A percentile compares a stretch with the other conserved stretches of the same genome.
Evolutionary conservation across 2,888 invertebrate genomes (phyloP).

Genomic region (Dione juno): DNA sequence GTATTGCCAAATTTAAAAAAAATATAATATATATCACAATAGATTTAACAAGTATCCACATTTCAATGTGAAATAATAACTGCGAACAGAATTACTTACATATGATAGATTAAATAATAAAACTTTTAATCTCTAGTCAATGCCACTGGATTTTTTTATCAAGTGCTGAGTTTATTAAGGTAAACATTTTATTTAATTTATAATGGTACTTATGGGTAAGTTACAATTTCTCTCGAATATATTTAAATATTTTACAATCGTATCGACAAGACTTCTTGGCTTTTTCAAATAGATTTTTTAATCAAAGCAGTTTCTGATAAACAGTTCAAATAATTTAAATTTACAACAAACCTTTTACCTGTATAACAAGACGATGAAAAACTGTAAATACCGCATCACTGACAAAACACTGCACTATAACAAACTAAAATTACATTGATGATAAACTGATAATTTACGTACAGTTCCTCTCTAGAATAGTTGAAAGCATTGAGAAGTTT

Average conservation of each 20-base stretch:
- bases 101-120: neutral
- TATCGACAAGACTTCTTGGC: neutral
- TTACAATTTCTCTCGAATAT: neutral
- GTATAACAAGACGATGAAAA: conserved; percentile 69
- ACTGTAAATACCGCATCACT: conserved; percentile 72
- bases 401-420: conserved; percentile 40
- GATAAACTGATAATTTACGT: conserved; percentile 35
- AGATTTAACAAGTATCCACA: too few relatives aligned
- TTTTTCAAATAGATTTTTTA: neutral
- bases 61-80: neutral
- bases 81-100: neutral
- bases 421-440: conserved; percentile 30
- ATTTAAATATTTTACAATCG: neutral
- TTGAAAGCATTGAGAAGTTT: conserved; percentile 52
- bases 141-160: neutral
- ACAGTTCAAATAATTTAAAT: neutral
- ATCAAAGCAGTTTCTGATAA: neutral
- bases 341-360: conserved; percentile 58
- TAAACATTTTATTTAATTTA: neutral
- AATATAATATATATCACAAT: too few relatives aligned
- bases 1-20: conserved; percentile 8
- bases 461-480: conserved; percentile 37
- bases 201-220: neutral
- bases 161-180: neutral
- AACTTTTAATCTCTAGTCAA: neutral